Conservation (phyloP, 2,113 vertebrate genomes). For the Anthoscopus minutus region DNA sequence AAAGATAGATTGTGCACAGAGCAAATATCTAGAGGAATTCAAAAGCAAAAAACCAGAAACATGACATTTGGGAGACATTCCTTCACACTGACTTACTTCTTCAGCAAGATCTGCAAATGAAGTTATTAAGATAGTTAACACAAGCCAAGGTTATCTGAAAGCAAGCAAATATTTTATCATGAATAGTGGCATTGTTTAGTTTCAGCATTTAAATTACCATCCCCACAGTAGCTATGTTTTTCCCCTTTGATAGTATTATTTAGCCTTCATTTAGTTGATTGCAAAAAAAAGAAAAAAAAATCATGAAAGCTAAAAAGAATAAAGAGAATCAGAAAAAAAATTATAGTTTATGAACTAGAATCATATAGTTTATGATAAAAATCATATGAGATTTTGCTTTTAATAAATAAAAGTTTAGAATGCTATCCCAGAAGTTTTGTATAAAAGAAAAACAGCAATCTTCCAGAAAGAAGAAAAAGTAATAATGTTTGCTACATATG, state of each 20-base stretch:
- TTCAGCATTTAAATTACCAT: background rate
- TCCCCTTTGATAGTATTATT: background rate
- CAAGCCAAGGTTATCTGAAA: background rate
- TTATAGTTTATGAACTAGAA: background rate
- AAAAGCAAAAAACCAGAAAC: constrained; percentile 36
- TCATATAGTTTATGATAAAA: background rate
- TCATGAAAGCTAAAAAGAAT: background rate
- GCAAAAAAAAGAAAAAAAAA: background rate
- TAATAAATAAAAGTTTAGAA: background rate
- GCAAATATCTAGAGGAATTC: constrained; percentile 16
- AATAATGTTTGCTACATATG: background rate
- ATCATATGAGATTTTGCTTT: background rate
- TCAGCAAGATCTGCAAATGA: constrained; percentile 13
- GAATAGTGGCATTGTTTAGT: background rate
- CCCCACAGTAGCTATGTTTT: background rate
- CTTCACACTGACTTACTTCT: background rate
- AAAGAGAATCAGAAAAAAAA: background rate
- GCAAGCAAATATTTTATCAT: background rate
- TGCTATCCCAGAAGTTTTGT: background rate
- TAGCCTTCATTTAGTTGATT: background rate
- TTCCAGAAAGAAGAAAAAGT: background rate
- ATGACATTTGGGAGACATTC: background rate
- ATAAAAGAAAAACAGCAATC: background rate
- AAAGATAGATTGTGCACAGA: constrained; percentile 27
- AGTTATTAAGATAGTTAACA: background rate